phyloP scores from a whole-genome alignment of 2,113 vertebrate genomes.

The Gallinago jamesoni region DNA sequence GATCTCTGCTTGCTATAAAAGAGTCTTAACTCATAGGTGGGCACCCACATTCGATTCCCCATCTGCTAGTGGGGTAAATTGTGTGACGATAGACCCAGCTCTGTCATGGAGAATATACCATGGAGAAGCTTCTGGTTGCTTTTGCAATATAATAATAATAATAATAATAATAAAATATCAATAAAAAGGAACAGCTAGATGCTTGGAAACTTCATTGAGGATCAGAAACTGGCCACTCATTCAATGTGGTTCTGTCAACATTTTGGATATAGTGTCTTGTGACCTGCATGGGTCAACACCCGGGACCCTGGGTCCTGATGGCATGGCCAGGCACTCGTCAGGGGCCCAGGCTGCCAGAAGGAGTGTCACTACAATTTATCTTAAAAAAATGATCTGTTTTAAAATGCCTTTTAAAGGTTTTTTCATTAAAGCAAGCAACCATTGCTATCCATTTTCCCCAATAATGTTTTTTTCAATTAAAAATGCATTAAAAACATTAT shows the following conservation, averaged over 20 bases:
- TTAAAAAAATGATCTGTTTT: neutral
- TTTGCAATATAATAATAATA: neutral
- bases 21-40: neutral
- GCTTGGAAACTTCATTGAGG: neutral
- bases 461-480: constrained; percentile 58
- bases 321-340: neutral
- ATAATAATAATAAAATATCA: neutral
- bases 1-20: neutral
- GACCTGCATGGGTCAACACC: neutral
- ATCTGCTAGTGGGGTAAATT: neutral
- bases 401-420: constrained; percentile 12
- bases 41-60: neutral
- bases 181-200: neutral
- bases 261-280: neutral
- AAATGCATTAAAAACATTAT: constrained; percentile 43
- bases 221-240: neutral
- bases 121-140: neutral
- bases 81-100: neutral
- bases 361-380: neutral
- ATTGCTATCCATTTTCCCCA: constrained; percentile 30
- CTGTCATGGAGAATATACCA: neutral
- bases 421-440: constrained; percentile 24
- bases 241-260: neutral
- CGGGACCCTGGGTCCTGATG: neutral
- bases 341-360: neutral